Evolutionary conservation across 2,113 vertebrate species (phyloP).

Genomic region (Tricholaema leucomelas): DNA sequence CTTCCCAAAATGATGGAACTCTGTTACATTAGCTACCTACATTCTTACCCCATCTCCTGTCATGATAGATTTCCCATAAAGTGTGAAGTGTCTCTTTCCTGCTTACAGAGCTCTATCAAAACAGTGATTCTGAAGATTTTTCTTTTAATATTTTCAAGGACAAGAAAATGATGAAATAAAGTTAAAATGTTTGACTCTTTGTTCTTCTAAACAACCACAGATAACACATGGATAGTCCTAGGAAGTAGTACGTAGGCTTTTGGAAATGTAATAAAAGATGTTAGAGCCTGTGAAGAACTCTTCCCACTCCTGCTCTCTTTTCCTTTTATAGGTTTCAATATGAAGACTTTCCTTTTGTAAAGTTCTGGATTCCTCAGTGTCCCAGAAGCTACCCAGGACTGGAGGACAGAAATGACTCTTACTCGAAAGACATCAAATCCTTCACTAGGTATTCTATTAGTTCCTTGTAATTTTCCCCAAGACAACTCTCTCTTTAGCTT

Average conservation of each 20-base stretch:
- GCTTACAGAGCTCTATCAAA: not conserved
- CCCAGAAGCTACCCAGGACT: too few relatives aligned
- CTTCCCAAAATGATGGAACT: not conserved
- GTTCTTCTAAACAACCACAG: not conserved
- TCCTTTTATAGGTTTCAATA: not conserved
- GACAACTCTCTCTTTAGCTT: not conserved
- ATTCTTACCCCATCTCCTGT: not conserved
- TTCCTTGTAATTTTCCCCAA: not conserved
- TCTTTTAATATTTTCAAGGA: too few relatives aligned
- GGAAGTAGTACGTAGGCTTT: not conserved
- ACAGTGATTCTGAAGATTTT: not conserved
- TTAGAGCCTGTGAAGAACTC: not conserved
- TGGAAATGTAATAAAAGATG: not conserved
- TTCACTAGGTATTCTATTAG: not conserved
- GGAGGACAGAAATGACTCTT: too few relatives aligned
- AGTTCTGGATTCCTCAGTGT: not conserved
- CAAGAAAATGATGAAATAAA: not conserved
- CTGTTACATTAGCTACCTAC: not conserved
- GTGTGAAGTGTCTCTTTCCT: not conserved
- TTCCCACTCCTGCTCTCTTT: not conserved
- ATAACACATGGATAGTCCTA: not conserved
- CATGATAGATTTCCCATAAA: not conserved
- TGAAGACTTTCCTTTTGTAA: not conserved
- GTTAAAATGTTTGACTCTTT: not conserved
- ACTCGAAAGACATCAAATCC: not conserved